These are phyloP conservation scores for Anadara kagoshimensis DNA, from an alignment of 1,140 invertebrate genomes.

Conservation along the genomic window DNA sequence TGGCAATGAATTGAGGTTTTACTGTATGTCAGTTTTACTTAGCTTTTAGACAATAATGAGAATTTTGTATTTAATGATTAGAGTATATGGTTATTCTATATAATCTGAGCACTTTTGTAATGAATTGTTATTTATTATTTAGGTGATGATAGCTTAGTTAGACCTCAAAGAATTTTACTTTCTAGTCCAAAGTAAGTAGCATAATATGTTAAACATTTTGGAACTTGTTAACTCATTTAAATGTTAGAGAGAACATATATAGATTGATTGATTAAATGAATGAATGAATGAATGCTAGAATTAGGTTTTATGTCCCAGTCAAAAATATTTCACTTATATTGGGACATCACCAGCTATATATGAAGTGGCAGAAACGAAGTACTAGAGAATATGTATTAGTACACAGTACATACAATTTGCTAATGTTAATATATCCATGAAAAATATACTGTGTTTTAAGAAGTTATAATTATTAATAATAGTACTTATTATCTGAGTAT, in stretches of 20 bases:
- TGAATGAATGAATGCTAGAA: no score
- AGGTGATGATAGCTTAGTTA: slow-evolving; percentile 25
- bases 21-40: background rate
- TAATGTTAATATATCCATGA: background rate
- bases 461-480: no score
- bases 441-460: no score
- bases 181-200: slow-evolving; percentile 35
- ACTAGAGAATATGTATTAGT: background rate
- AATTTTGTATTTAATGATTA: background rate
- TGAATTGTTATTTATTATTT: background rate
- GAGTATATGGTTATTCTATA: no score
- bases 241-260: background rate
- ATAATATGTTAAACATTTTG: background rate
- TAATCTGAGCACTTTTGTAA: no score
- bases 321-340: no score
- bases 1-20: no score
- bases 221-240: background rate
- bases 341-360: background rate
- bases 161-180: slow-evolving; percentile 42
- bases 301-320: no score
- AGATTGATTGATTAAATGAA: no score
- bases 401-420: background rate
- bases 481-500: no score
- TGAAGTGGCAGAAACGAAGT: background rate
- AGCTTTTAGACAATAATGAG: background rate